A percentile compares a stretch with the other conserved stretches of the same genome.
Evolutionary conservation across 2,797 vertebrate species (phyloP).

Genomic region (Anabas testudineus): DNA sequence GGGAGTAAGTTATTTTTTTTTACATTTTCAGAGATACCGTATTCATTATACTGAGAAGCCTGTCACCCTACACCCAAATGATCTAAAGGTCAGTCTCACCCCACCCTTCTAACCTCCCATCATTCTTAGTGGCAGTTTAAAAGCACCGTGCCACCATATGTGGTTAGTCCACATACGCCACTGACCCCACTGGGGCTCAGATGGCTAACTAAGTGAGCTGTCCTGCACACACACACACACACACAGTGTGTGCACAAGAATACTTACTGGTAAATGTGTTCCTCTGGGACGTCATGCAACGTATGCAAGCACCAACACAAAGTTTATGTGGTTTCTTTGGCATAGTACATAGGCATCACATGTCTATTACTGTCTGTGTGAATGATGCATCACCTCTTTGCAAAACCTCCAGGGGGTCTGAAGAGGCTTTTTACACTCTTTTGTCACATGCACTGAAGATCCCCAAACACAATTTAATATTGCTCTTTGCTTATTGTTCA

Average conservation of each 20-base stretch:
- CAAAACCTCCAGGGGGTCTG: slow-evolving; percentile 51
- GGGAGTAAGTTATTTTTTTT: neutral
- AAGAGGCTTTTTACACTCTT: neutral
- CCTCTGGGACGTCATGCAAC: slow-evolving; percentile 7
- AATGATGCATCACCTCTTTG: slow-evolving; percentile 40
- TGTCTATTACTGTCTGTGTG: slow-evolving; percentile 37
- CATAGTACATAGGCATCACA: slow-evolving; percentile 28
- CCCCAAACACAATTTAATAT: too few species aligned
- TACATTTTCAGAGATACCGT: neutral
- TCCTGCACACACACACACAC: neutral
- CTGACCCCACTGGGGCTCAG: slow-evolving; percentile 36
- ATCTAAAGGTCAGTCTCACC: slow-evolving; percentile 34
- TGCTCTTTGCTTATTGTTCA: too few species aligned
- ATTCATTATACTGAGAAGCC: neutral
- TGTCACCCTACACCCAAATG: slow-evolving; percentile 8
- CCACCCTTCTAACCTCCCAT: slow-evolving; percentile 31
- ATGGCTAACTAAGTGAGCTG: slow-evolving; percentile 44
- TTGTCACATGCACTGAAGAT: neutral
- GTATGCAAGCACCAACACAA: slow-evolving; percentile 6
- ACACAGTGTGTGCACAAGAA: slow-evolving; percentile 1
- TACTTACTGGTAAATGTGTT: slow-evolving; percentile 2
- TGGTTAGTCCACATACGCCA: slow-evolving; percentile 31
- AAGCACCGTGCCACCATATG: slow-evolving; percentile 33
- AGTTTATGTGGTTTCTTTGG: slow-evolving; percentile 3
- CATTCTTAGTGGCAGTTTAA: slow-evolving; percentile 54